These are phyloP conservation scores for Sycophila sp. DNA, from an alignment of 1,140 invertebrate species.

Conservation along the genomic window DNA sequence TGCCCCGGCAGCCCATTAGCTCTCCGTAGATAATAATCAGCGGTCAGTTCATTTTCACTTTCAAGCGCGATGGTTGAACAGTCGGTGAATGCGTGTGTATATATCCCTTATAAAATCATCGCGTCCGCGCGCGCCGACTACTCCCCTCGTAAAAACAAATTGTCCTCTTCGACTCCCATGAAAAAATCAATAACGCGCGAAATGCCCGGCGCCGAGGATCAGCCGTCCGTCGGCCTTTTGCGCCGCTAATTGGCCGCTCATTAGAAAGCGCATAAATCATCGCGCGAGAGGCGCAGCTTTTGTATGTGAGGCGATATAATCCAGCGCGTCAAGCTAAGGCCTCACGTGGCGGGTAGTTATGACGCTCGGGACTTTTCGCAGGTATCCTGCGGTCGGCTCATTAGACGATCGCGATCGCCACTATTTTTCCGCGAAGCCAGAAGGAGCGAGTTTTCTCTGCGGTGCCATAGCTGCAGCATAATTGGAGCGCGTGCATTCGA, in stretches of 20 bases:
- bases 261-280: constrained; percentile 37
- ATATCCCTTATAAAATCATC: constrained; percentile 21
- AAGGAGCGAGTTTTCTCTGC: not conserved
- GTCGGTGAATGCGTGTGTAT: too few relatives aligned
- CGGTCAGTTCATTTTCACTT: constrained; percentile 15
- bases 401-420: constrained; percentile 11
- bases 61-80: too few relatives aligned
- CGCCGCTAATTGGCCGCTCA: constrained; percentile 21
- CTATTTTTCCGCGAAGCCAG: not conserved
- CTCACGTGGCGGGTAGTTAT: not conserved
- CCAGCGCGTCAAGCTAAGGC: too few relatives aligned
- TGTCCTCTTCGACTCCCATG: constrained; percentile 13
- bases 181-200: not conserved
- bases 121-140: not conserved
- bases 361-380: not conserved
- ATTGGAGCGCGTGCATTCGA: not conserved
- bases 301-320: not conserved
- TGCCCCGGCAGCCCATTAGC: not conserved
- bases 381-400: not conserved
- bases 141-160: constrained; percentile 25
- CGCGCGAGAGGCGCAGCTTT: not conserved
- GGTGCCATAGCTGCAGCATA: not conserved
- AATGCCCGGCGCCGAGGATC: not conserved
- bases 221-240: not conserved
- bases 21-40: not conserved